Evolutionary conservation across 2,797 vertebrate genomes (phyloP).

Genomic region (Neosilurus hyrtlii): DNA sequence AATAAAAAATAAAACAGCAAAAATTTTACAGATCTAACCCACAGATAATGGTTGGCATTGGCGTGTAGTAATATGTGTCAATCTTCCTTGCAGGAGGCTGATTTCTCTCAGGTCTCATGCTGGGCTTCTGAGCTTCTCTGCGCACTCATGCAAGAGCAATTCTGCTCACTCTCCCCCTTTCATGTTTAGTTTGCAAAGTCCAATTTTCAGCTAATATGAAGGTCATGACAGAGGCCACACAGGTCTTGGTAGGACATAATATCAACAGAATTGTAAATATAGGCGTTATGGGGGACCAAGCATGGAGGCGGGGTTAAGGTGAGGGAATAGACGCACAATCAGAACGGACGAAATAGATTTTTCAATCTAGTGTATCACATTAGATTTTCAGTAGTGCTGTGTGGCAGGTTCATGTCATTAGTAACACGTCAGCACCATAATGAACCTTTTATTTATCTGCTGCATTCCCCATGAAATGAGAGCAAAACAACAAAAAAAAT

Average conservation of each 20-base stretch:
- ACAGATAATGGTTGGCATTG: slow-evolving; percentile 23
- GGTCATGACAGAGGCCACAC: slow-evolving; percentile 88
- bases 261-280: slow-evolving; percentile 95
- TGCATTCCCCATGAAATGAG: slow-evolving; percentile 84
- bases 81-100: slow-evolving; percentile 26
- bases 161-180: slow-evolving; percentile 54
- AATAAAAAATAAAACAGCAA: neutral
- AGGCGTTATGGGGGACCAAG: slow-evolving; percentile 84
- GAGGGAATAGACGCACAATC: slow-evolving; percentile 74
- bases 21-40: slow-evolving; percentile 7
- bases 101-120: slow-evolving; percentile 42
- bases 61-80: slow-evolving; percentile 30
- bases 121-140: slow-evolving; percentile 60
- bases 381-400: slow-evolving; percentile 95
- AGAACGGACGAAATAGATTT: slow-evolving; percentile 80
- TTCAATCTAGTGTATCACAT: slow-evolving; percentile 91
- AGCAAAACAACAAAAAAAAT: neutral
- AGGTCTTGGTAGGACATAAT: slow-evolving; percentile 98
- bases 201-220: slow-evolving; percentile 96
- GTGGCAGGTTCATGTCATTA: slow-evolving; percentile 98
- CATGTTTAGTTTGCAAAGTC: slow-evolving; percentile 81
- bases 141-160: slow-evolving; percentile 53
- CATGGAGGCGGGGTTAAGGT: slow-evolving; percentile 67
- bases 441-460: slow-evolving; percentile 96
- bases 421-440: slow-evolving; percentile 96